Evolutionary conservation across 1,140 invertebrate genomes (phyloP), one percentile per base, ranked within the genome.

Genomic region (Brachionus angularis): DNA sequence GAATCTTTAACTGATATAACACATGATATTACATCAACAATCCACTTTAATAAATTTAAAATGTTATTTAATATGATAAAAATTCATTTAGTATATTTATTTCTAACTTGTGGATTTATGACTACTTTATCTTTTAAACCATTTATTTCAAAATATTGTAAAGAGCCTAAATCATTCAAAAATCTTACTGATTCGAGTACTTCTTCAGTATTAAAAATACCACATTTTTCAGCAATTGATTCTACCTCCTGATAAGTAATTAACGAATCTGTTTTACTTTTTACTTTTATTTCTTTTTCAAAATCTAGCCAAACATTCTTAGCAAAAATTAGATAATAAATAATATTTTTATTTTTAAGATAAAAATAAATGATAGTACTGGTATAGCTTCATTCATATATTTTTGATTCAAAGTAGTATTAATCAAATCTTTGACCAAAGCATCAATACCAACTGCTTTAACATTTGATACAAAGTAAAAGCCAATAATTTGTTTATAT

Each of bases 1-100:
- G 76, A 75, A 21, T 75, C 74, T 69, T 80, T 76, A n/a, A 81
- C 78, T 46, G 78, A 79, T 10, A 81, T 79, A 31, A 81, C 73
- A 73, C 79, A 80, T 5, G 80, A 76, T 77, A 81, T 81, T n/a
- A 79, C 79, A 73, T 81, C 77, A 7, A 80, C 78, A 71, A 81
- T 79, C 80, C 80, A 81, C 75, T 58, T 0, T 5, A 58, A 0
- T 23, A 16, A 33, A 21, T n/a, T 33, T 55, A 36, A 36, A 39
- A 21, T 58, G 7, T 8, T 42, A n/a, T n/a, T n/a, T n/a, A n/a
- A n/a, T 23, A 29, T 23, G 23, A 23, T 2, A 52, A 16, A 29
- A 29, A 16, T 52, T 16, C 10, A 14, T 3, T 52, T 27, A 14
- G 14, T 3, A 23, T 31, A 31, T 14, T 42, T 42, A 16, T 7